Conservation (phyloP, 2,797 vertebrate species). For the Chelidonichthys spinosus region DNA sequence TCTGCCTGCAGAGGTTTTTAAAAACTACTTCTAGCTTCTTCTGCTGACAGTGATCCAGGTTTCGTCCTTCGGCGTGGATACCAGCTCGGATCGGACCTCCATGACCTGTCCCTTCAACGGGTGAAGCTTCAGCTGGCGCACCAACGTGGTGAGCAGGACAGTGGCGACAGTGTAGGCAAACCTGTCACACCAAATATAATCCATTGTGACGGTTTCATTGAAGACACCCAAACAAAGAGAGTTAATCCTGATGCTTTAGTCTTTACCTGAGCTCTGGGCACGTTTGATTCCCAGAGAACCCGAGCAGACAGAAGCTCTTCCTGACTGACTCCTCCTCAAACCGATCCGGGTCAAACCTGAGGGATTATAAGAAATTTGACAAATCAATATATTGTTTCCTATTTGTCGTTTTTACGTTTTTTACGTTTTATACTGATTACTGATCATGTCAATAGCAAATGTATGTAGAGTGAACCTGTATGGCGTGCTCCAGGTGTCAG, state of each 20-base stretch:
- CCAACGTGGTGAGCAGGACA: conserved; percentile 89
- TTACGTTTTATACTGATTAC: no score
- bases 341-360: conserved; percentile 93
- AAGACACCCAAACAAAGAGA: neutral
- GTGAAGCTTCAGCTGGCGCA: conserved; percentile 87
- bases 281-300: conserved; percentile 93
- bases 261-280: conserved; percentile 94
- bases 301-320: conserved; percentile 91
- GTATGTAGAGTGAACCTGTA: conserved; percentile 84
- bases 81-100: conserved; percentile 93
- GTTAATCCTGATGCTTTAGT: neutral
- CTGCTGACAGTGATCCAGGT: conserved; percentile 93
- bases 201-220: rapidly evolving
- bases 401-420: no score
- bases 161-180: conserved; percentile 93
- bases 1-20: neutral
- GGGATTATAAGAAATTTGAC: neutral
- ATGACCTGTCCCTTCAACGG: conserved; percentile 87
- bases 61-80: conserved; percentile 94
- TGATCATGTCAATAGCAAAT: neutral
- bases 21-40: conserved; percentile 79
- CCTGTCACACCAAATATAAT: conserved; percentile 69
- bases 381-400: neutral
- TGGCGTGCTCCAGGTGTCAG: conserved; percentile 89
- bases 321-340: conserved; percentile 88